Conservation (phyloP, 2,113 vertebrate species). For the Corythornis vintsioides region DNA sequence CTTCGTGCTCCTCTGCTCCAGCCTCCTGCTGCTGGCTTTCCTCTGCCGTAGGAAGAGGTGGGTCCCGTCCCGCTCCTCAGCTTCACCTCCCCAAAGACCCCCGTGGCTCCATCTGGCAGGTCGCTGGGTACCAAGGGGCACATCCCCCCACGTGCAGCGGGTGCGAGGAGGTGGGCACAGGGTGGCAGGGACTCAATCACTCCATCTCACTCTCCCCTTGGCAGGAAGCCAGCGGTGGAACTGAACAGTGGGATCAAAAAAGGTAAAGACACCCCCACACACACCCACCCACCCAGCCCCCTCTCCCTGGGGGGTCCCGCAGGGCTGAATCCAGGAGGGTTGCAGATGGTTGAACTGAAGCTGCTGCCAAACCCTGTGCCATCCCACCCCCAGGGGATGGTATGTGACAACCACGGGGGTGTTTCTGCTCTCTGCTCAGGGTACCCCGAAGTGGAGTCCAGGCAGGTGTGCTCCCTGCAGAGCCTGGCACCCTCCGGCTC, state of each 20-base stretch:
- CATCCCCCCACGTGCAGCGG: accelerated
- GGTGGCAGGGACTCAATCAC: not conserved
- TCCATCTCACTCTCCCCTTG: not conserved
- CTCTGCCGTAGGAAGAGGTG: slow-evolving; percentile 84
- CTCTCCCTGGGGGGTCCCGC: accelerated
- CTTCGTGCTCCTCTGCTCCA: slow-evolving; percentile 75
- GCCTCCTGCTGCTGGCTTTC: slow-evolving; percentile 77
- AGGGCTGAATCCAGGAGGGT: not conserved
- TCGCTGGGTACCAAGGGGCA: accelerated
- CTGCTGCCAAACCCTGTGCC: not conserved
- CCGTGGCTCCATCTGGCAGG: accelerated
- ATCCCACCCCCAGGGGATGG: accelerated
- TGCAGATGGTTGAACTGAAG: not conserved
- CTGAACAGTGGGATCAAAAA: not conserved
- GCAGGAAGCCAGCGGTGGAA: slow-evolving; percentile 16
- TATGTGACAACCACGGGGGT: accelerated
- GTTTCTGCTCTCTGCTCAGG: slow-evolving; percentile 4
- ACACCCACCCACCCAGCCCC: not conserved
- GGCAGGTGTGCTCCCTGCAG: slow-evolving; percentile 36
- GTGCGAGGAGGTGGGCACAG: accelerated
- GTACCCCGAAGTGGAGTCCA: not conserved
- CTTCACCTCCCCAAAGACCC: not conserved
- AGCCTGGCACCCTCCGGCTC: slow-evolving; percentile 59
- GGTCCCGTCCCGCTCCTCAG: not conserved
- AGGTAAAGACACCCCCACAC: slow-evolving; percentile 34